Percentiles rank a stretch among this genome's conserved stretches.
These are phyloP conservation scores for Cordilura impudica DNA, from an alignment of 2,888 invertebrate genomes.

Conservation along the genomic window DNA sequence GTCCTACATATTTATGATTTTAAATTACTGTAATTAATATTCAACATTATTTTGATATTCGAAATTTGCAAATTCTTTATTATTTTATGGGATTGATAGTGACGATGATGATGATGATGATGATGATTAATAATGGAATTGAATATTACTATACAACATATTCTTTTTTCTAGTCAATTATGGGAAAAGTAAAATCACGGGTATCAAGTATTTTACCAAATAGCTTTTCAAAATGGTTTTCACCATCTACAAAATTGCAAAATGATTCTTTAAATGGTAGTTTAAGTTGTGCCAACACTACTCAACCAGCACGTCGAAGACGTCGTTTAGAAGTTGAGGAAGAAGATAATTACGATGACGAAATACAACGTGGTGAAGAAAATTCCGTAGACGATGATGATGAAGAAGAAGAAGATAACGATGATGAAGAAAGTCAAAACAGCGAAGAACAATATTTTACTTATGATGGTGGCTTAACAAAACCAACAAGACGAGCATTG, in stretches of 20 bases:
- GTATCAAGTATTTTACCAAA: constrained; percentile 75
- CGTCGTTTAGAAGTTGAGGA: constrained; percentile 71
- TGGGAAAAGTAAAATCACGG: constrained; percentile 75
- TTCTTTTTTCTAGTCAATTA: constrained; percentile 73
- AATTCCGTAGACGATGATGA: constrained; percentile 33
- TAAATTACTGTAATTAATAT: too few species aligned
- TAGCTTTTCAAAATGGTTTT: constrained; percentile 76
- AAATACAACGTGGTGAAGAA: constrained; percentile 63
- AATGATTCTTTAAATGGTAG: constrained; percentile 63
- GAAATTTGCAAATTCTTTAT: too few species aligned
- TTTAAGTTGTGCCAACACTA: constrained; percentile 11
- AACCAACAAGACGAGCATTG: constrained; percentile 37
- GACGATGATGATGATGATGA: too few species aligned
- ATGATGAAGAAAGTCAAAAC: constrained; percentile 66
- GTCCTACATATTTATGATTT: too few species aligned
- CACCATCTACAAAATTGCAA: constrained; percentile 67
- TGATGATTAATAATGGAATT: too few species aligned
- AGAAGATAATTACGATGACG: constrained; percentile 66
- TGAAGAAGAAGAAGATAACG: constrained; percentile 46
- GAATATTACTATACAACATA: too few species aligned
- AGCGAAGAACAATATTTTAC: constrained; percentile 65
- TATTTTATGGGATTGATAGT: too few species aligned
- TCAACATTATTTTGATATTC: too few species aligned
- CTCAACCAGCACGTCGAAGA: constrained; percentile 68
- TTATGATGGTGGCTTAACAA: neutral